These are phyloP conservation scores for Sparidentex hasta DNA, from an alignment of 2,797 vertebrate genomes.

Conservation along the genomic window DNA sequence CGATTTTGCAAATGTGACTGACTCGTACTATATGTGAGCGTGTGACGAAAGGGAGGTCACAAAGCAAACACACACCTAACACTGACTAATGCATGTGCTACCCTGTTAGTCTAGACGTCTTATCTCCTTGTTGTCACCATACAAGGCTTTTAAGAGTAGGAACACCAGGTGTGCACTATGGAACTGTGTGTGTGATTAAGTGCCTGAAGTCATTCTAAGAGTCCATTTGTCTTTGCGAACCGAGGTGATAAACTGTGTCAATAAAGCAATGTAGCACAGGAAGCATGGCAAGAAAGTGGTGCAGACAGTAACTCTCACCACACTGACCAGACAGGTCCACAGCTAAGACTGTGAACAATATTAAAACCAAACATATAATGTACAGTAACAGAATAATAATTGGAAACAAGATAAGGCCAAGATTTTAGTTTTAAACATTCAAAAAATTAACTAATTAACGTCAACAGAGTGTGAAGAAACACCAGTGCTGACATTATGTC, in stretches of 20 bases:
- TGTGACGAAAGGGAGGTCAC: not conserved
- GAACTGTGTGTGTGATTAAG: not conserved
- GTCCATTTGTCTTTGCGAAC: slow-evolving; percentile 41
- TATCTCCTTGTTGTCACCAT: slow-evolving; percentile 33
- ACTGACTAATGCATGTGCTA: slow-evolving; percentile 53
- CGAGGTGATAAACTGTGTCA: slow-evolving; percentile 40
- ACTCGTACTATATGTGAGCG: slow-evolving; percentile 9
- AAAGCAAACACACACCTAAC: slow-evolving; percentile 37
- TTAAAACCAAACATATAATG: no score
- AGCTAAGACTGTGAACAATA: not conserved
- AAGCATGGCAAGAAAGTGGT: slow-evolving; percentile 16
- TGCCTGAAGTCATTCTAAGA: slow-evolving; percentile 23
- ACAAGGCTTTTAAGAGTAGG: slow-evolving; percentile 1
- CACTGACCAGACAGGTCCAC: not conserved
- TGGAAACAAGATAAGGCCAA: not conserved
- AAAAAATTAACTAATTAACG: no score
- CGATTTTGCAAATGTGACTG: slow-evolving; percentile 24
- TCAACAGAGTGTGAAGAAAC: no score
- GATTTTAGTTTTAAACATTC: no score
- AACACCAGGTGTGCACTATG: slow-evolving; percentile 43
- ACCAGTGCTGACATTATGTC: no score
- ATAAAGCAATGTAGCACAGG: slow-evolving; percentile 6
- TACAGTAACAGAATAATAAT: not conserved
- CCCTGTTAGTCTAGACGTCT: slow-evolving; percentile 55
- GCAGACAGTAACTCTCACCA: slow-evolving; percentile 47